phyloP scores from a whole-genome alignment of 1,140 invertebrate species.

The Ditylenchus dipsaci region DNA sequence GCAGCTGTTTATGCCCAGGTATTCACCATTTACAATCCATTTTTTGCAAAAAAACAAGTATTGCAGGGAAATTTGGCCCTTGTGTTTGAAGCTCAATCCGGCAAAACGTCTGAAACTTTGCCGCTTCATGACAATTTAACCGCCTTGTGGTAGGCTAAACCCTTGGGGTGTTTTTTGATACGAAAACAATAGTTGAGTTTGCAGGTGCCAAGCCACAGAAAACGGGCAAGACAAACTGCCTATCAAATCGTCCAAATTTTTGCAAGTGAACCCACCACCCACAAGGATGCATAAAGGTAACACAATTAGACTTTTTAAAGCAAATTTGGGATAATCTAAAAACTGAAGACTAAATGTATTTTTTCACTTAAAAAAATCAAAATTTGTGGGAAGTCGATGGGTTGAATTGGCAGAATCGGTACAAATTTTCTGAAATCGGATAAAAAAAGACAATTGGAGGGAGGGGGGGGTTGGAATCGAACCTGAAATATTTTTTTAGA shows the following conservation, averaged over 20 bases:
- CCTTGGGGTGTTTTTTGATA: not conserved
- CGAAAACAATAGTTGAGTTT: not conserved
- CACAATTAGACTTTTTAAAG: too few relatives aligned
- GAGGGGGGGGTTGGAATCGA: too few relatives aligned
- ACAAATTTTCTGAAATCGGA: too few relatives aligned
- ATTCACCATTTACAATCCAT: not conserved
- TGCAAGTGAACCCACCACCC: not conserved
- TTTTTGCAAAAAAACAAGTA: not conserved
- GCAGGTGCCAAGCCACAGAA: slow-evolving; percentile 19
- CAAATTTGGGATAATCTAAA: too few relatives aligned
- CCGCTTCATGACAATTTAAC: slow-evolving; percentile 7
- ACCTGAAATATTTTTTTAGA: too few relatives aligned
- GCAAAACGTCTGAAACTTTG: not conserved
- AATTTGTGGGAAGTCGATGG: too few relatives aligned
- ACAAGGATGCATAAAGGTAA: not conserved
- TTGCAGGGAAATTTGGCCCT: slow-evolving; percentile 22
- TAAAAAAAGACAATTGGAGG: too few relatives aligned
- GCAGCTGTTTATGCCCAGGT: not conserved
- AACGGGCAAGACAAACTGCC: slow-evolving; percentile 11
- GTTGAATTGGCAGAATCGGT: too few relatives aligned
- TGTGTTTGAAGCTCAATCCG: slow-evolving; percentile 16
- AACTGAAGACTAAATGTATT: too few relatives aligned
- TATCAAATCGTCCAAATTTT: slow-evolving; percentile 17
- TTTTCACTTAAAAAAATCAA: too few relatives aligned
- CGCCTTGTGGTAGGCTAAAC: slow-evolving; percentile 5